Conservation (phyloP, 2,888 invertebrate genomes). For the Ornithoptera alexandrae region DNA sequence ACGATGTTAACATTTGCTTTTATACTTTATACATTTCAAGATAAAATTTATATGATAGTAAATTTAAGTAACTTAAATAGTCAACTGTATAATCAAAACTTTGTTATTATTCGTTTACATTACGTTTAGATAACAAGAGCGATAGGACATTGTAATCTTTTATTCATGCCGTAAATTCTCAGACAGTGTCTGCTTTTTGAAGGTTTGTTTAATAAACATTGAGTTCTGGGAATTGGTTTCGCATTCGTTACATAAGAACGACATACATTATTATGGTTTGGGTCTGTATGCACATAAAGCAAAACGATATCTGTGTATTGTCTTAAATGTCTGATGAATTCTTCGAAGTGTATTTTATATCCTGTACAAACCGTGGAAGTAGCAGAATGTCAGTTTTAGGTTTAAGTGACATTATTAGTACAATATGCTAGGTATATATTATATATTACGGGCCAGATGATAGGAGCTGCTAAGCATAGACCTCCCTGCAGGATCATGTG, state of each 20-base stretch:
- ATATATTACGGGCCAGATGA: too few relatives aligned
- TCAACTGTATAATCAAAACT: neutral
- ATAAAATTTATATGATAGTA: neutral
- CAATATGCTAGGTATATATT: neutral
- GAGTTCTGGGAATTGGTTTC: constrained; percentile 47
- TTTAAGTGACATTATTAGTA: neutral
- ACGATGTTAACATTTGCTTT: neutral
- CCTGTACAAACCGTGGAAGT: neutral
- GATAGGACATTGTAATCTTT: constrained; percentile 13
- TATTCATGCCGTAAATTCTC: constrained; percentile 23
- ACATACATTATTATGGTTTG: neutral
- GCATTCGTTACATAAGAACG: constrained; percentile 12
- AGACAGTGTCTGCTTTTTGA: constrained; percentile 27
- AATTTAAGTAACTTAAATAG: neutral
- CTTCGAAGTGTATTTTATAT: neutral
- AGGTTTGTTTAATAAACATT: constrained; percentile 56
- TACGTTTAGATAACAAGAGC: constrained; percentile 4
- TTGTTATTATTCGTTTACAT: neutral
- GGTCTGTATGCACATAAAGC: neutral
- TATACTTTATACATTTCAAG: neutral
- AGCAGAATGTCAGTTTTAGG: neutral
- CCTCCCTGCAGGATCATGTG: too few relatives aligned
- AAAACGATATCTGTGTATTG: constrained; percentile 3
- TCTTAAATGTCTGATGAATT: constrained; percentile 13
- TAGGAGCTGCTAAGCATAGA: too few relatives aligned